phyloP scores from a whole-genome alignment of 2,888 invertebrate species.

The Eupithecia tripunctaria region DNA sequence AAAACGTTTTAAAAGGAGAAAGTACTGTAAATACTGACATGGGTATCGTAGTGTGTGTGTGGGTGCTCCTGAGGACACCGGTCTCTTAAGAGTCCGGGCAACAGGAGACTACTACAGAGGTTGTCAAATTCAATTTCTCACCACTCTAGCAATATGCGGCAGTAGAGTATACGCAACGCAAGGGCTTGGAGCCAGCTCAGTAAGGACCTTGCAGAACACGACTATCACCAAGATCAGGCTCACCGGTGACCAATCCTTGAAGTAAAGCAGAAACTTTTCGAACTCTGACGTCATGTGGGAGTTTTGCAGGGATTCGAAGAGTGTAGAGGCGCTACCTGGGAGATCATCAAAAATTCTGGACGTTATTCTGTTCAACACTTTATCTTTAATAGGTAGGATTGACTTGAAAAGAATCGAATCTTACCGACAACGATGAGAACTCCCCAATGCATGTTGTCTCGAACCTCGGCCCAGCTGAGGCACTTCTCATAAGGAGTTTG shows the following conservation, averaged over 20 bases:
- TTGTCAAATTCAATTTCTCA: slow-evolving; percentile 34
- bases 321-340: slow-evolving; percentile 59
- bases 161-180: slow-evolving; percentile 59
- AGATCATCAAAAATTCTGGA: neutral
- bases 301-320: slow-evolving; percentile 63
- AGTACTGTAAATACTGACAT: too few relatives aligned
- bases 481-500: slow-evolving; percentile 54
- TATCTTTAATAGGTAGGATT: too few relatives aligned
- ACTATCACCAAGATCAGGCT: slow-evolving; percentile 58
- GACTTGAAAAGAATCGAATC: neutral
- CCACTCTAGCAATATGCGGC: slow-evolving; percentile 63
- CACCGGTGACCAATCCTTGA: slow-evolving; percentile 56
- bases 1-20: too few relatives aligned
- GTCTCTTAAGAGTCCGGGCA: too few relatives aligned
- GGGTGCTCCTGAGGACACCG: too few relatives aligned
- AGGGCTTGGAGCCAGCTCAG: slow-evolving; percentile 63
- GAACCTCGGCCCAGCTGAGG: slow-evolving; percentile 62
- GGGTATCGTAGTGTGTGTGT: too few relatives aligned
- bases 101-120: neutral
- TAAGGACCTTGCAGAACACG: slow-evolving; percentile 61
- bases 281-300: slow-evolving; percentile 64
- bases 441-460: slow-evolving; percentile 58
- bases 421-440: slow-evolving; percentile 5
- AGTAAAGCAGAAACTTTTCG: slow-evolving; percentile 56
- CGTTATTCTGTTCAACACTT: neutral